These are phyloP conservation scores for Scleropages formosus DNA, from an alignment of 2,797 vertebrate species.

Conservation along the genomic window DNA sequence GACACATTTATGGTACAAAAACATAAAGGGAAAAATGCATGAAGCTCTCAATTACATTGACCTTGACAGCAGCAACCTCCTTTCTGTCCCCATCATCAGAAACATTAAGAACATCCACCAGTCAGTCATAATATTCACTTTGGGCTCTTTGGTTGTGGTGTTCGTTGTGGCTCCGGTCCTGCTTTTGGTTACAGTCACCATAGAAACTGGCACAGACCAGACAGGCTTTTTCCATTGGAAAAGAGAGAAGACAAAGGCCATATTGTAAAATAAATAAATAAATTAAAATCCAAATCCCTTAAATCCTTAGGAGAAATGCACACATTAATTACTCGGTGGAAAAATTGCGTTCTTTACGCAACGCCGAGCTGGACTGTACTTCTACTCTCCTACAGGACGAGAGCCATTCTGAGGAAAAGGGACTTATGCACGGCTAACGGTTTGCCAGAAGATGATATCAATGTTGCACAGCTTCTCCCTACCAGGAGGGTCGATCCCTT, in stretches of 20 bases:
- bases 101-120: conserved; percentile 9
- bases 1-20: neutral
- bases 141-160: conserved; percentile 37
- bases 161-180: conserved; percentile 8
- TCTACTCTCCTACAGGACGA: conserved; percentile 9
- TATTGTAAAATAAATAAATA: conserved; percentile 30
- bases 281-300: neutral
- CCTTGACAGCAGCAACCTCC: neutral
- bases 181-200: conserved; percentile 24
- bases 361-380: neutral
- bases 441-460: conserved; percentile 7
- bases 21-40: neutral
- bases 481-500: conserved; percentile 1
- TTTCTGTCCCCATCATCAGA: neutral
- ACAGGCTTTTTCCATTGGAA: conserved; percentile 12
- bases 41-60: neutral
- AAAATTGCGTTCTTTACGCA: neutral
- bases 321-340: neutral
- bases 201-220: conserved; percentile 29
- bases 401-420: neutral
- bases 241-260: conserved; percentile 31
- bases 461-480: conserved; percentile 17
- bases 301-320: neutral
- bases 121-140: conserved; percentile 49
- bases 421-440: conserved; percentile 5